Base-by-base conservation (phyloP, 2,113 vertebrate species). In the Chloebia gouldiae region DNA sequence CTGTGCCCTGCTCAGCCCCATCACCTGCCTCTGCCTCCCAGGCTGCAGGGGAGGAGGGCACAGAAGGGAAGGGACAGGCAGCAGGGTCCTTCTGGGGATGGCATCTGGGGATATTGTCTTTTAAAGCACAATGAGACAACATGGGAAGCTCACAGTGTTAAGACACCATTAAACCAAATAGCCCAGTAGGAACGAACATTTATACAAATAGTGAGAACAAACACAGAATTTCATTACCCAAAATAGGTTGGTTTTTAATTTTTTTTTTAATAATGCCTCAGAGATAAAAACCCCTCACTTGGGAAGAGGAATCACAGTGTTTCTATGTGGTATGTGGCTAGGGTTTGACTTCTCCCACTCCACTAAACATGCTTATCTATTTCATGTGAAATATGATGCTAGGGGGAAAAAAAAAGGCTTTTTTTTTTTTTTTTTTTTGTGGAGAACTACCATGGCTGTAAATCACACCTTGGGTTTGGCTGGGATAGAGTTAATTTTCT, bases 121-220 rank as follows among this genome's bases (percentile, higher is more conserved):
- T 80, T n/a, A 82, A 69, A 85, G 37, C 54, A 63, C 35, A 83
- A 33, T 7, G 68, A 81, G 85, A 63, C 51, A 83, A 70, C 35
- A 6, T 0, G 8, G 57, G 79, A 28, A 86, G 35, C 81, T 83
- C 59, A 7, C 31, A 37, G 30, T 10, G 35, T 59, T 84, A 45
- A 71, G 79, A 63, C 20, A 63, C 4, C 33, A 15, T 80, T 66
- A 86, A 81, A 47, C 51, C 30, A 17, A 3, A 60, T 0, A 86
- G 59, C 64, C 21, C 89, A 90, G 78, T 15, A 77, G 56, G 92
- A 95, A 57, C 24, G 51, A 95, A 92, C n/a, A 60, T 79, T 87
- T 64, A 68, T 49, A 90, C 0, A 5, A 22, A 60, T 1, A 30
- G 42, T 22, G 47, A 83, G 68, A 92, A 68, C 22, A 75, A 91